phyloP scores from a whole-genome alignment of 2,888 invertebrate species.

The Cheilosia urbana region DNA sequence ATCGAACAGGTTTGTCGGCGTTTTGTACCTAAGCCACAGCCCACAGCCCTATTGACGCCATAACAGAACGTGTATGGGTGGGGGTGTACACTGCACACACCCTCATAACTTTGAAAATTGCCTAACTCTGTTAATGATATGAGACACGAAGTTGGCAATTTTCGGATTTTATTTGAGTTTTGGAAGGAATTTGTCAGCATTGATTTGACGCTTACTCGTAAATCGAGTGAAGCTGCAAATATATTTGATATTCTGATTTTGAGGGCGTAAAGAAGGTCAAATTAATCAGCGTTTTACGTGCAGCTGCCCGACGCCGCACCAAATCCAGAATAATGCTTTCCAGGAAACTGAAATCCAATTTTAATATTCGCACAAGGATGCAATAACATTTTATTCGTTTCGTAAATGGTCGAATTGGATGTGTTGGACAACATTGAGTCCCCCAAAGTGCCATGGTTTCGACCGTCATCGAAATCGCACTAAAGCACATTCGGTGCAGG shows the following conservation, averaged over 20 bases:
- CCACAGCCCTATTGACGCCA: slow-evolving; percentile 57
- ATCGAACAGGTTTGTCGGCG: slow-evolving; percentile 70
- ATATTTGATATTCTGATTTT: background rate
- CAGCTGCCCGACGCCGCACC: background rate
- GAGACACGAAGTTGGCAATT: slow-evolving; percentile 57
- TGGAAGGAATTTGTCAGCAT: slow-evolving; percentile 39
- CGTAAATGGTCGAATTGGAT: slow-evolving; percentile 49
- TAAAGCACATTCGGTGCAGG: slow-evolving; percentile 69
- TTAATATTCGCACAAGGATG: slow-evolving; percentile 39
- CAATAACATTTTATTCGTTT: slow-evolving; percentile 62
- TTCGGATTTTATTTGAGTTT: slow-evolving; percentile 42
- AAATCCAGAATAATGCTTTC: background rate
- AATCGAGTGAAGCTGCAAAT: background rate
- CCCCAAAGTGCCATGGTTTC: slow-evolving; percentile 21
- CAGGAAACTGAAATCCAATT: slow-evolving; percentile 11
- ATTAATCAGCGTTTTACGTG: background rate
- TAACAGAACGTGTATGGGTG: background rate
- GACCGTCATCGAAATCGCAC: slow-evolving; percentile 63
- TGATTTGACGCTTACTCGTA: slow-evolving; percentile 27
- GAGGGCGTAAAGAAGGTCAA: background rate
- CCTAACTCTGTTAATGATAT: slow-evolving; percentile 67
- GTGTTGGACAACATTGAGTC: slow-evolving; percentile 33
- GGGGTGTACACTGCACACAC: background rate
- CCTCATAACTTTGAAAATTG: slow-evolving; percentile 53
- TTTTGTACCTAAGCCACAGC: slow-evolving; percentile 63